These are phyloP conservation scores for Halisarca cf. caerulea DNA, from an alignment of 37 sponge, comb jelly and placozoan genomes.

Conservation along the genomic window DNA sequence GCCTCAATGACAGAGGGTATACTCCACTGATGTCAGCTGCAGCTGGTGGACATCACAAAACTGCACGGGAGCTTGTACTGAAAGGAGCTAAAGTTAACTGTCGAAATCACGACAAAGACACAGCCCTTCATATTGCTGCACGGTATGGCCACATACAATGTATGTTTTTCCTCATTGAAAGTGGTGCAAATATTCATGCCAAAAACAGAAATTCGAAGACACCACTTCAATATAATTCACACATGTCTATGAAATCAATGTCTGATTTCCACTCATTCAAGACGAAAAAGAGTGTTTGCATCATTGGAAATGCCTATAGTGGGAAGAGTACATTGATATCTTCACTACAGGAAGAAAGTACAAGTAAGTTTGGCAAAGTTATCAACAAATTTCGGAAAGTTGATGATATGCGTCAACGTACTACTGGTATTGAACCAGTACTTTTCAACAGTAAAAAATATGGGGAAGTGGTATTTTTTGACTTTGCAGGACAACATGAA, in stretches of 20 bases:
- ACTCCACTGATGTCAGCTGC: neutral
- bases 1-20: neutral
- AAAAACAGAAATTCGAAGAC: no score
- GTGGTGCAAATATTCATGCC: no score
- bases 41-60: no score
- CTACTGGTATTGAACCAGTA: slow-evolving; percentile 20
- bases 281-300: neutral
- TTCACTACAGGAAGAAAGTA: neutral
- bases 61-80: no score
- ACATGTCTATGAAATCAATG: neutral
- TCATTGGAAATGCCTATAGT: neutral
- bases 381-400: neutral
- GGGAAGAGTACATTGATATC: neutral
- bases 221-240: neutral
- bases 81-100: no score
- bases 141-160: no score
- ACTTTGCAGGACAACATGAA: slow-evolving; percentile 26
- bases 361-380: neutral
- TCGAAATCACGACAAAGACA: no score
- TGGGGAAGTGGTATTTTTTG: slow-evolving; percentile 20
- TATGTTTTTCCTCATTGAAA: no score
- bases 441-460: neutral
- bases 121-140: no score
- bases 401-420: neutral
- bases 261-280: neutral